Evolutionary conservation across 2,113 vertebrate genomes (phyloP).

Genomic region (Scolopax mira): DNA sequence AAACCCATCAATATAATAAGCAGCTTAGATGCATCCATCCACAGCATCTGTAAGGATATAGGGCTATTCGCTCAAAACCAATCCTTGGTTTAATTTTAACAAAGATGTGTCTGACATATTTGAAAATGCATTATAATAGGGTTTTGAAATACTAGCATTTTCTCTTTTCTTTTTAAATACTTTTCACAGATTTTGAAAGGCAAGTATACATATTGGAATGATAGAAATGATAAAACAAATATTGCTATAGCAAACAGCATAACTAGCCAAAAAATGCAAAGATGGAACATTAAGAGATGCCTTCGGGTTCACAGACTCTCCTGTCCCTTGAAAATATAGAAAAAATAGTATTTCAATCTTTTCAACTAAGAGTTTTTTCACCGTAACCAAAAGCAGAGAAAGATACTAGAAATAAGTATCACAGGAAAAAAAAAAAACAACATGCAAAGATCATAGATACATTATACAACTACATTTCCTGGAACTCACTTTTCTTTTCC

Average conservation of each 20-base stretch:
- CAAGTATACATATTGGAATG: constrained; percentile 57
- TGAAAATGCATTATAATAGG: constrained; percentile 81
- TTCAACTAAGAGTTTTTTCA: constrained; percentile 2
- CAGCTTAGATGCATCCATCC: constrained; percentile 97
- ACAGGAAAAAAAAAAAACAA: background rate
- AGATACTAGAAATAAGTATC: constrained; percentile 13
- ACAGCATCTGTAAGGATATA: constrained; percentile 89
- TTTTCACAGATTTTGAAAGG: constrained; percentile 73
- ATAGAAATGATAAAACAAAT: constrained; percentile 67
- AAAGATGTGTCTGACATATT: constrained; percentile 86
- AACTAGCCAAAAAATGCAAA: constrained; percentile 55
- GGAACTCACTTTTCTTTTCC: constrained; percentile 16
- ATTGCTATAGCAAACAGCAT: constrained; percentile 47
- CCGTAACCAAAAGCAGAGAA: background rate
- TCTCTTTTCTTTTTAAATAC: constrained; percentile 77
- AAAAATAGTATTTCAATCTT: background rate
- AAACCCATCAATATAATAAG: constrained; percentile 99
- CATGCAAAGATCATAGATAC: constrained; percentile 19
- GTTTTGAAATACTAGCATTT: constrained; percentile 76
- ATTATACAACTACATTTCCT: constrained; percentile 55
- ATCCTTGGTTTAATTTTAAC: constrained; percentile 88
- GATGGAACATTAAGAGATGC: constrained; percentile 20
- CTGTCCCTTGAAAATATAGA: constrained; percentile 36
- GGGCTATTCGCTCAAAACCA: constrained; percentile 87
- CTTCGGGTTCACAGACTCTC: constrained; percentile 39